Base-by-base conservation (phyloP, 2,113 vertebrate genomes). In the Xyliphius kryptos region DNA sequence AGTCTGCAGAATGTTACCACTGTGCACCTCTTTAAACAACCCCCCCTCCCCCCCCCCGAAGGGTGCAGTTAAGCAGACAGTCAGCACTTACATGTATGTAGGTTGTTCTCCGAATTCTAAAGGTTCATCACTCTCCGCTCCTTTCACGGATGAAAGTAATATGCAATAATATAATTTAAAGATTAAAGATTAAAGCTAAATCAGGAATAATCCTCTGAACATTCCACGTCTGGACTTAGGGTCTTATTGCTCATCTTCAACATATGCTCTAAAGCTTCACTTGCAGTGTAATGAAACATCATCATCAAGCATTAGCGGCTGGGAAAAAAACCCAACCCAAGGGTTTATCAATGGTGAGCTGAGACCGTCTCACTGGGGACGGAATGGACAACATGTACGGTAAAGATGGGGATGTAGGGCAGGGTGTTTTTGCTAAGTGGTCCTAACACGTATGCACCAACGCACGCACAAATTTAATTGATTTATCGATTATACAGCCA, bases 241-340 rank as follows among this genome's bases (percentile, higher is more conserved):
- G 38, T 51, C 37, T 37, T 50, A 56, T 48, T 16, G 10, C 16
- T 50, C 44, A 41, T 54, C 48, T 49, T 58, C 44, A 10, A 44
- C 59, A 54, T 63, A 43, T 61, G 49, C 40, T 63, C n/a, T 14
- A 40, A 43, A 37, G 26, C 16, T 53, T 12, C 32, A 21, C 20
- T 58, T 43, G 54, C 15, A 41, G 17, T 36, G 40, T 12, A 49
- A 20, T 38, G 10, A 60, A 55, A 46, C 41, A 54, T 56, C 52
- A 61, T 61, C 41, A 53, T 12, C 40, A 41, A 50, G 26, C 48
- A 53, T 57, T 50, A 63, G 9, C 51, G 22, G 59, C 19, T n/a
- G n/a, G n/a, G n/a, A n/a, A n/a, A n/a, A n/a, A n/a, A n/a, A n/a
- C n/a, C n/a, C n/a, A n/a, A n/a, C n/a, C n/a, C n/a, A n/a, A n/a